These are phyloP conservation scores for Hirudo medicinalis DNA, from an alignment of 1,140 invertebrate species.

Conservation along the genomic window DNA sequence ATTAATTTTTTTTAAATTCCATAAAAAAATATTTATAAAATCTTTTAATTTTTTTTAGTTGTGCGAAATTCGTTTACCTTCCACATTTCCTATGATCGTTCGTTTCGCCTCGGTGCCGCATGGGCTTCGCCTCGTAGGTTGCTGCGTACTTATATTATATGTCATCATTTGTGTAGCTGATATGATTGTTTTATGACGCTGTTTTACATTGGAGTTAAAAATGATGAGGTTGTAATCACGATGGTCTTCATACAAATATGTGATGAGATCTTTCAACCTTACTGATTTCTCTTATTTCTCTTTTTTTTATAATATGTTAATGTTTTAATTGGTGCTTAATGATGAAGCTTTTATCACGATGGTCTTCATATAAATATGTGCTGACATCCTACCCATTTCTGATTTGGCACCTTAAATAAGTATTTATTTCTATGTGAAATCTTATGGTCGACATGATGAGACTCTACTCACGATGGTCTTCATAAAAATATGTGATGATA, in stretches of 20 bases:
- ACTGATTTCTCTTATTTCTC: too few relatives aligned
- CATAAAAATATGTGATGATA: too few relatives aligned
- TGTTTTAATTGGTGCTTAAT: too few relatives aligned
- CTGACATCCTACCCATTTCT: too few relatives aligned
- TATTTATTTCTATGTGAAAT: too few relatives aligned
- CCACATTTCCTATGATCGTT: neutral
- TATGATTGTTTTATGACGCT: neutral
- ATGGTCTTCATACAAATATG: slow-evolving; percentile 13
- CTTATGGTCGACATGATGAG: neutral
- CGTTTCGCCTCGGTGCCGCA: neutral
- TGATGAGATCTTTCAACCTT: neutral
- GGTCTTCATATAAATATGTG: too few relatives aligned
- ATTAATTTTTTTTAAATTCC: neutral
- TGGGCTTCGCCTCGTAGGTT: neutral
- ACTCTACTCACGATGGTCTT: neutral
- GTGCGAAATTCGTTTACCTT: neutral
- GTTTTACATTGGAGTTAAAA: neutral
- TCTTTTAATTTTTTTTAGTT: neutral
- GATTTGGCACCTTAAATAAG: too few relatives aligned
- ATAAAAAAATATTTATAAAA: neutral
- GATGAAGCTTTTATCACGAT: too few relatives aligned
- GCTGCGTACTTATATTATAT: too few relatives aligned
- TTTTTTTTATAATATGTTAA: too few relatives aligned
- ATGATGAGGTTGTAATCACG: slow-evolving; percentile 12
- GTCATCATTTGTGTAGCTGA: too few relatives aligned